Evolutionary conservation across 2,888 invertebrate genomes (phyloP).

Genomic region (Cantharis rustica): DNA sequence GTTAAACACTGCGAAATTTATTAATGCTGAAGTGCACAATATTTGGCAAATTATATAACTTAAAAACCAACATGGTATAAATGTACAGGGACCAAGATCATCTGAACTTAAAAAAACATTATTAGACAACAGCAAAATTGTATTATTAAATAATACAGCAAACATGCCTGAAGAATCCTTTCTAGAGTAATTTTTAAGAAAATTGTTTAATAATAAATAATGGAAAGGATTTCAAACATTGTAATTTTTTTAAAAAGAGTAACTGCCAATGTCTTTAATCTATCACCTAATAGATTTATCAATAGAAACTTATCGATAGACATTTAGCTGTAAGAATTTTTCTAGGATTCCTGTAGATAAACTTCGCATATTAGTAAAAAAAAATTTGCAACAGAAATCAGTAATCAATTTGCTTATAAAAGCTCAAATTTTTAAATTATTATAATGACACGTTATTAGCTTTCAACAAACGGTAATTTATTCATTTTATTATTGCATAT

Average conservation of each 20-base stretch:
- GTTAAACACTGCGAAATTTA: background rate
- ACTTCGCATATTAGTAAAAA: slow-evolving; percentile 17
- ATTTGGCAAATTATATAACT: slow-evolving; percentile 31
- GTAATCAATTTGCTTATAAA: slow-evolving; percentile 17
- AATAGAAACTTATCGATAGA: slow-evolving; percentile 18
- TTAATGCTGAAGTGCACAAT: slow-evolving; percentile 24
- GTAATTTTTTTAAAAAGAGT: slow-evolving; percentile 37
- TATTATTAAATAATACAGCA: slow-evolving; percentile 13
- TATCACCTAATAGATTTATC: slow-evolving; percentile 38
- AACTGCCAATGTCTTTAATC: slow-evolving; percentile 44
- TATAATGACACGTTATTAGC: slow-evolving; percentile 20
- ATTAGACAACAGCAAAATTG: slow-evolving; percentile 17
- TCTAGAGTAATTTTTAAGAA: slow-evolving; percentile 11
- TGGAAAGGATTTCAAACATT: slow-evolving; percentile 34
- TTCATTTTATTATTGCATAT: slow-evolving; percentile 21
- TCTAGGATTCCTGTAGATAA: slow-evolving; percentile 27
- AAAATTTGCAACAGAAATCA: slow-evolving; percentile 7
- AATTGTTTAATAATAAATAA: slow-evolving; percentile 5
- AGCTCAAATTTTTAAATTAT: slow-evolving; percentile 19
- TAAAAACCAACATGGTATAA: slow-evolving; percentile 14
- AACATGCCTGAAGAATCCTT: slow-evolving; percentile 34
- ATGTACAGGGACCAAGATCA: slow-evolving; percentile 30
- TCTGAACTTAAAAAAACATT: slow-evolving; percentile 5
- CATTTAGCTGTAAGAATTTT: slow-evolving; percentile 21
- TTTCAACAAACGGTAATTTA: slow-evolving; percentile 43